Evolutionary conservation across 2,797 vertebrate species (phyloP).

Genomic region (Eupleurogrammus muticus): DNA sequence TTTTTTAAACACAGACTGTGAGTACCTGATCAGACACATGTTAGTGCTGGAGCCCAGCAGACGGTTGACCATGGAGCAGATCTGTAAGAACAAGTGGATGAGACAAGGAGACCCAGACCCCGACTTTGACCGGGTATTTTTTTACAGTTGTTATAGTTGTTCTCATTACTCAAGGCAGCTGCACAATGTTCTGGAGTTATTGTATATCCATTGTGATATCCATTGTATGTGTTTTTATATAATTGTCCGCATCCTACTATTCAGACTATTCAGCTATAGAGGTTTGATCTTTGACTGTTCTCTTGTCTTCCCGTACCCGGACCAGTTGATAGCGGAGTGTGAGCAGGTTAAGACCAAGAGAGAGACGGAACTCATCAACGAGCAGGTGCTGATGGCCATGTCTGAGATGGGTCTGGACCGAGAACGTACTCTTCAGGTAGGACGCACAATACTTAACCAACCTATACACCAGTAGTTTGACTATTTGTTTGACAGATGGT

Average conservation of each 20-base stretch:
- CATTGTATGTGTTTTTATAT: background rate
- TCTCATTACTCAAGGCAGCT: background rate
- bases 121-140: constrained; percentile 95
- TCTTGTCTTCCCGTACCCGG: background rate
- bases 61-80: constrained; percentile 97
- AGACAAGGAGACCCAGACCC: constrained; percentile 93
- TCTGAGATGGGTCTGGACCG: constrained; percentile 95
- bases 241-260: too few species aligned
- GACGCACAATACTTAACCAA: too few species aligned
- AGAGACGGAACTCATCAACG: constrained; percentile 92
- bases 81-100: constrained; percentile 99
- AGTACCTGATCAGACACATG: constrained; percentile 99
- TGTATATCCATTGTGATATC: background rate
- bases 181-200: background rate
- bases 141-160: constrained; percentile 42
- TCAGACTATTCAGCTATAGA: too few species aligned
- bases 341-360: constrained; percentile 94
- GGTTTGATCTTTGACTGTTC: background rate
- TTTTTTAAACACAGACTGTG: constrained; percentile 92
- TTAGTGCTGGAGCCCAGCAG: constrained; percentile 95
- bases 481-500: too few species aligned
- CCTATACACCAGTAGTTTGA: too few species aligned
- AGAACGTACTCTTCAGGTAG: constrained; percentile 94
- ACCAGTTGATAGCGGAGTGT: constrained; percentile 94
- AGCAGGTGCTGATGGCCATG: constrained; percentile 96